These are phyloP conservation scores for Cephonodes hylas DNA, from an alignment of 2,888 invertebrate species.

Conservation along the genomic window DNA sequence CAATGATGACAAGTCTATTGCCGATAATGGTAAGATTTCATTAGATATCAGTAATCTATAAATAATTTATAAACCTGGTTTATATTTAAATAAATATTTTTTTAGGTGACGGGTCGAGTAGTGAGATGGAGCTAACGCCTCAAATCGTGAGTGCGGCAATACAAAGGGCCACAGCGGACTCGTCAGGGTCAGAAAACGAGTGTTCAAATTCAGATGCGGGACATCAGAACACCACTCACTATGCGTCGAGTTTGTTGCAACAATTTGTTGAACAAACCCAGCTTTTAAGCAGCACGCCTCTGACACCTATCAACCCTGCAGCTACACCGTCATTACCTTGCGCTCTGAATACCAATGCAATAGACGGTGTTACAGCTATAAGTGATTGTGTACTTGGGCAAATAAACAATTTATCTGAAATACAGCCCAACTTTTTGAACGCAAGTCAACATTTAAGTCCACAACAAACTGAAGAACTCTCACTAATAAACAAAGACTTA, in stretches of 20 bases:
- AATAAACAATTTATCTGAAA: slow-evolving; percentile 64
- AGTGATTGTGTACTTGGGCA: slow-evolving; percentile 68
- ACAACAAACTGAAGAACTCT: slow-evolving; percentile 74
- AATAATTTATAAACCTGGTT: background rate
- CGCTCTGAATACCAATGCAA: slow-evolving; percentile 48
- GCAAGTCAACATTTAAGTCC: slow-evolving; percentile 69
- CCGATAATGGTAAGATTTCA: slow-evolving; percentile 63
- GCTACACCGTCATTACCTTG: slow-evolving; percentile 47
- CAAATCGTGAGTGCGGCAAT: slow-evolving; percentile 89
- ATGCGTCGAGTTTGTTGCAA: slow-evolving; percentile 88
- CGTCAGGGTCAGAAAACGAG: slow-evolving; percentile 88
- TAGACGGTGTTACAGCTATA: slow-evolving; percentile 61
- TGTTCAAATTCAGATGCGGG: slow-evolving; percentile 77
- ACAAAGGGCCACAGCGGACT: slow-evolving; percentile 85
- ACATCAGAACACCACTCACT: slow-evolving; percentile 81
- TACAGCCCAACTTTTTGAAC: slow-evolving; percentile 60
- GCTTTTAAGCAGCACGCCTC: slow-evolving; percentile 80
- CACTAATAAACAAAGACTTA: slow-evolving; percentile 74
- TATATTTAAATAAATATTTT: slow-evolving; percentile 26
- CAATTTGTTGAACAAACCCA: slow-evolving; percentile 91
- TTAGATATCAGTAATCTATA: background rate
- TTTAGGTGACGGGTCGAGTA: slow-evolving; percentile 83
- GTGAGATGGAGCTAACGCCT: slow-evolving; percentile 88
- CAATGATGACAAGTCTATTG: slow-evolving; percentile 74
- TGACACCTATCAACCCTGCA: slow-evolving; percentile 54